phyloP scores from a whole-genome alignment of 2,888 invertebrate genomes.

The Drosophila helvetica region DNA sequence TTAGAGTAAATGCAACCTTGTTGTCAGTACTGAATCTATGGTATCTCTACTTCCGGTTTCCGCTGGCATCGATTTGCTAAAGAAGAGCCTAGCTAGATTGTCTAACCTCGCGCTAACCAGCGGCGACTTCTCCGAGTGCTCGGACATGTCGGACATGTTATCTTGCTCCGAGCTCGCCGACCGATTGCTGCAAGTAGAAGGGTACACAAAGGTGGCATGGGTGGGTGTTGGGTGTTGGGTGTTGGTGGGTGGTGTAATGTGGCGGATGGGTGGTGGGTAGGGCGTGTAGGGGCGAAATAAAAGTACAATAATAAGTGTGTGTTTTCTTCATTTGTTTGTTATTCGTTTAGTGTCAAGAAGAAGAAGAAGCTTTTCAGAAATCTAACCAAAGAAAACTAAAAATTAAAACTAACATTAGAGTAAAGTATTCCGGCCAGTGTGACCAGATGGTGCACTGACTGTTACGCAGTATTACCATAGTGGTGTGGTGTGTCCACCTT shows the following conservation, averaged over 20 bases:
- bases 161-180: conserved; percentile 87
- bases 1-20: conserved; percentile 82
- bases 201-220: conserved; percentile 40
- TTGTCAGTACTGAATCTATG: conserved; percentile 84
- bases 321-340: conserved; percentile 15
- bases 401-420: conserved; percentile 16
- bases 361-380: conserved; percentile 44
- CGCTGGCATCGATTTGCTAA: conserved; percentile 86
- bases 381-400: conserved; percentile 32
- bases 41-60: conserved; percentile 84
- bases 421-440: conserved; percentile 62
- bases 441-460: neutral
- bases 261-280: conserved; percentile 8
- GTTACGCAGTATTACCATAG: neutral
- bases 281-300: conserved; percentile 14
- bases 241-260: conserved; percentile 8
- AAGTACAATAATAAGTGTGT: conserved; percentile 28
- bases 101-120: conserved; percentile 90
- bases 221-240: conserved; percentile 24
- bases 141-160: conserved; percentile 83
- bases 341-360: conserved; percentile 31
- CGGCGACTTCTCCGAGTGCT: conserved; percentile 87
- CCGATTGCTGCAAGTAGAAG: conserved; percentile 84
- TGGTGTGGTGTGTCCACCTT: conserved; percentile 3
- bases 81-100: conserved; percentile 90